Conservation (phyloP, 2,113 vertebrate species). For the Lampris megalopsis region DNA sequence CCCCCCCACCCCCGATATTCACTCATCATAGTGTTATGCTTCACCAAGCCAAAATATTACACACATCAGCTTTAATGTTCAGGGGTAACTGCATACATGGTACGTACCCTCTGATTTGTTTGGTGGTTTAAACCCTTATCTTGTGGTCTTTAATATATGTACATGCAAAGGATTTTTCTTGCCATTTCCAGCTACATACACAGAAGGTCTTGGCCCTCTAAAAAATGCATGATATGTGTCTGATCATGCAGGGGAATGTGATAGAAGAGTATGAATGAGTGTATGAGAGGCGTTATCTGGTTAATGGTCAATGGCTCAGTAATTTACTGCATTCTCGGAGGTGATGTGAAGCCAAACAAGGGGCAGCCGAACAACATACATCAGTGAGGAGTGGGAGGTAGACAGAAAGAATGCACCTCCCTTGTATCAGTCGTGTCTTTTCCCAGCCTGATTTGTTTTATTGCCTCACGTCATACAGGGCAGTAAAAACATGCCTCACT, state of each 20-base stretch:
- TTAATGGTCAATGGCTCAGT: slow-evolving; percentile 9
- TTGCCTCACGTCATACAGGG: neutral
- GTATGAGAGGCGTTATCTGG: slow-evolving; percentile 3
- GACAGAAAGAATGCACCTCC: neutral
- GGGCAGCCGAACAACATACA: neutral
- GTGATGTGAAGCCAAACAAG: slow-evolving; percentile 24
- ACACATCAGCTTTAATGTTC: no score
- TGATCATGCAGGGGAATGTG: neutral
- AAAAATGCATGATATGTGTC: neutral
- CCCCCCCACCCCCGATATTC: no score
- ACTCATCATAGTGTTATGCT: no score
- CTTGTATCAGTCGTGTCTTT: neutral
- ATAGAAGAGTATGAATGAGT: slow-evolving; percentile 19
- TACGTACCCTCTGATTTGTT: neutral
- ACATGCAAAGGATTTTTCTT: neutral
- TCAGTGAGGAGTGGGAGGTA: neutral
- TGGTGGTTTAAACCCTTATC: neutral
- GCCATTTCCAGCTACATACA: neutral
- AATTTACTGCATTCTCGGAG: slow-evolving; percentile 10
- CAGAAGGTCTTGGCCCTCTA: neutral
- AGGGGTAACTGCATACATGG: no score
- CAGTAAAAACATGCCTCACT: neutral
- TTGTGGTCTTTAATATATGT: neutral
- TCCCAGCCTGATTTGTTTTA: neutral
- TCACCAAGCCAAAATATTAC: no score